A percentile compares a stretch with the other conserved stretches of the same genome.
Evolutionary conservation across 1,140 invertebrate genomes (phyloP).

Genomic region (Sarcophaga peregrina): DNA sequence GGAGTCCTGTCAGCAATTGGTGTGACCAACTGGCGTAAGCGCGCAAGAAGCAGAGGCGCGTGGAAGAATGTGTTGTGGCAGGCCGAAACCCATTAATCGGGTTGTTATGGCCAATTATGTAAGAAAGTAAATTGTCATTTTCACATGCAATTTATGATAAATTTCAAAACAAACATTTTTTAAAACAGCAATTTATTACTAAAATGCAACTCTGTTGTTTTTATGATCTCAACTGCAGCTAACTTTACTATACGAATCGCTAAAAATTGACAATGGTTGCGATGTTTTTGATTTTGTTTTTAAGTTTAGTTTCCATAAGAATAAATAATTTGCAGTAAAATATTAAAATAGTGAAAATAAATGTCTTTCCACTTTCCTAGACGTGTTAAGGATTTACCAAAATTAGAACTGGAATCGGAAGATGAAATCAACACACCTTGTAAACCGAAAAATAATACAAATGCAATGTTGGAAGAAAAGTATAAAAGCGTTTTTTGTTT

Average conservation of each 20-base stretch:
- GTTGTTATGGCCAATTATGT: too few species aligned
- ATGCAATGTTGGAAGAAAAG: constrained; percentile 4
- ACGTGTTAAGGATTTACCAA: constrained; percentile 57
- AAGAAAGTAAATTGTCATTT: too few species aligned
- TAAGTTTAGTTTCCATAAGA: background rate
- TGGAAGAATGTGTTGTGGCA: too few species aligned
- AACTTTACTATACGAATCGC: background rate
- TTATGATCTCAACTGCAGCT: background rate
- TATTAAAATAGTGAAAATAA: constrained; percentile 19
- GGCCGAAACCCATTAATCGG: too few species aligned
- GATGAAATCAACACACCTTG: constrained; percentile 55
- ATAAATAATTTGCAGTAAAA: background rate
- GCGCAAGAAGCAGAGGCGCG: too few species aligned
- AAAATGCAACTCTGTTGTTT: background rate
- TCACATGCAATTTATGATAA: too few species aligned
- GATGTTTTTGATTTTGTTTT: background rate
- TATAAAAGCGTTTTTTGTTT: background rate
- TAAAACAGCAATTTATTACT: too few species aligned
- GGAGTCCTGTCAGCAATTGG: too few species aligned
- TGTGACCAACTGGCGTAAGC: too few species aligned
- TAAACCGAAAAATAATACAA: constrained; percentile 42
- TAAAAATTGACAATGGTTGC: too few species aligned
- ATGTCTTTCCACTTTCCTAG: constrained; percentile 56
- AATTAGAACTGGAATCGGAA: constrained; percentile 55
- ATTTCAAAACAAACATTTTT: too few species aligned